A percentile compares a stretch with the other conserved stretches of the same genome.
These are phyloP conservation scores for Chorisops tibialis DNA, from an alignment of 2,888 invertebrate species.

Conservation along the genomic window DNA sequence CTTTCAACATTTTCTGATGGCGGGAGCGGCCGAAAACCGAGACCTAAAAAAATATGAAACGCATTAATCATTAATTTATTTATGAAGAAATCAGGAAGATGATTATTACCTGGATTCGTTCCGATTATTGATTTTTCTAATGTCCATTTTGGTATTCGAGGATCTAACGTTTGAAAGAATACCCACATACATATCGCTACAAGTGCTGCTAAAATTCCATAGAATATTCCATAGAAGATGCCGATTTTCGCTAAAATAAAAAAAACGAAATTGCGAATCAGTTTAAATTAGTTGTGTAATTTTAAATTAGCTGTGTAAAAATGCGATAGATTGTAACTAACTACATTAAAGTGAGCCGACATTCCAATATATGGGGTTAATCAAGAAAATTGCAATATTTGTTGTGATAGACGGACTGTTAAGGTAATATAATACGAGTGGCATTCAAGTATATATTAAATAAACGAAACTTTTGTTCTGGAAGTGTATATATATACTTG, in stretches of 20 bases:
- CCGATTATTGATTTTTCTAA: conserved; percentile 84
- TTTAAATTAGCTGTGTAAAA: too few species aligned
- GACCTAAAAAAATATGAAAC: conserved; percentile 54
- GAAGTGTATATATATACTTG: too few species aligned
- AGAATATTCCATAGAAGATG: conserved; percentile 93
- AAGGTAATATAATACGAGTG: too few species aligned
- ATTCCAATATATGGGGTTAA: too few species aligned
- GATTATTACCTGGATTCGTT: conserved; percentile 80
- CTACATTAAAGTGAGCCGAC: too few species aligned
- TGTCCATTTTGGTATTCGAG: conserved; percentile 87
- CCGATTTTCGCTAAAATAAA: conserved; percentile 75
- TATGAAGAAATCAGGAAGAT: background rate
- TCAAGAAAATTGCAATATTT: too few species aligned
- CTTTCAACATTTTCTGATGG: conserved; percentile 82
- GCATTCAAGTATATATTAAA: too few species aligned
- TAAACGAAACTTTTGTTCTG: too few species aligned
- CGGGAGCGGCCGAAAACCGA: conserved; percentile 93
- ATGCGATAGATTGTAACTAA: too few species aligned
- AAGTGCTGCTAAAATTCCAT: conserved; percentile 83
- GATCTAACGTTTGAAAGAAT: conserved; percentile 86
- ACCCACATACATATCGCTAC: conserved; percentile 94
- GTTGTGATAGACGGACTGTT: too few species aligned
- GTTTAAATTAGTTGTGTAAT: too few species aligned
- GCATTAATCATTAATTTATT: background rate
- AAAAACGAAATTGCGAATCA: too few species aligned